Evolutionary conservation across 2,113 vertebrate species (phyloP), one percentile per base, ranked within the genome.

Genomic region (Menidia beryllina): DNA sequence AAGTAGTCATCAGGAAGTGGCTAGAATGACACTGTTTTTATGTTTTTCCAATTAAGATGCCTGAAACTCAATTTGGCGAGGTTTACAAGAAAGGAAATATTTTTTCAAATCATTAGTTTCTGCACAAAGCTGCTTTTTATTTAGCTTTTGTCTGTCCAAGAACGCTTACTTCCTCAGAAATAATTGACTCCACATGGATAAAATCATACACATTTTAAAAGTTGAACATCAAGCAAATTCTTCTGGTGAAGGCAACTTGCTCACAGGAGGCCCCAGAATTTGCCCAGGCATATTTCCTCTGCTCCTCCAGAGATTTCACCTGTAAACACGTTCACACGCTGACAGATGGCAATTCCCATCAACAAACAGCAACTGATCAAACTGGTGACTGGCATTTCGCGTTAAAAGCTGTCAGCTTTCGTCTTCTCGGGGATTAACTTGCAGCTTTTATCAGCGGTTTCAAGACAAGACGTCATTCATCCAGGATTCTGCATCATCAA

Each of bases 1-100:
- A 78, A 81, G 81, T 72, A 50, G 59, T 80, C 83, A 78, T 72
- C 84, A 88, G 85, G 88, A 91, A 89, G 88, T 76, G 64, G 81
- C 73, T 75, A 45, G 34, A 86, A 75, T 75, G 78, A 82, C 88
- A 81, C 75, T 20, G 38, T 81, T 82, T 72, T 72, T 70, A 69
- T 68, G 69, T 71, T 88, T 73, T 72, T 76, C 69, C 66, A 86
- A 75, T 89, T 78, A 89, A 61, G 56, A 21, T 61, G 36, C 27
- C 36, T 50, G 61, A 58, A 86, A 71, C 38, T 69, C 41, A 72
- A 69, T 85, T 88, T 71, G 71, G 53, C 61, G 45, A 65, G 56
- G n/a, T 30, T 75, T 57, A 57, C 51, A 72, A 20, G 69, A 38
- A 13, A n/a, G 52, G 61, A 68, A 51, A 70, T 70, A n/a, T 83